These are phyloP conservation scores for Pangasius krempfi DNA, from an alignment of 2,797 vertebrate genomes.

Conservation along the genomic window DNA sequence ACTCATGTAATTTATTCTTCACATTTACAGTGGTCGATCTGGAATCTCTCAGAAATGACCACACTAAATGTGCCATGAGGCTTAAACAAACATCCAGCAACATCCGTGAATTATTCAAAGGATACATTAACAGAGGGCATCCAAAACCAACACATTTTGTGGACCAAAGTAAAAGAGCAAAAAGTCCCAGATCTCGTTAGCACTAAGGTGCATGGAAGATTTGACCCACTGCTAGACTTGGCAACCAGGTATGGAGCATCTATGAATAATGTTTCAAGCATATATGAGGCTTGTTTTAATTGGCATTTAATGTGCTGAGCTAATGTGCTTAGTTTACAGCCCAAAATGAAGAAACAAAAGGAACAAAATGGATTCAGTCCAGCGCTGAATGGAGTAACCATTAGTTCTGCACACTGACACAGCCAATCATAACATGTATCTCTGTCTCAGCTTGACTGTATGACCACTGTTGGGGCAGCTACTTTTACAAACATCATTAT, in stretches of 20 bases:
- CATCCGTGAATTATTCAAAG: slow-evolving; percentile 43
- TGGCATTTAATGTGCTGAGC: slow-evolving; percentile 57
- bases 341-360: slow-evolving; percentile 21
- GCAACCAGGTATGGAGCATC: slow-evolving; percentile 14
- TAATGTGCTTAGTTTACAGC: slow-evolving; percentile 51
- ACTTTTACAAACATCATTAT: slow-evolving; percentile 47
- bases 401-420: slow-evolving; percentile 50
- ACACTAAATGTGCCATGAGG: slow-evolving; percentile 28
- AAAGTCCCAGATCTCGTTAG: slow-evolving; percentile 7
- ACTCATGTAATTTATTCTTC: slow-evolving; percentile 38
- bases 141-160: slow-evolving; percentile 25
- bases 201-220: slow-evolving; percentile 11
- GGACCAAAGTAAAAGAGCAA: slow-evolving; percentile 9
- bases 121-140: slow-evolving; percentile 6
- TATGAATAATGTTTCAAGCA: slow-evolving; percentile 37
- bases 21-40: slow-evolving; percentile 45
- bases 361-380: slow-evolving; percentile 57
- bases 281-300: slow-evolving; percentile 50
- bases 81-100: slow-evolving; percentile 41
- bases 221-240: slow-evolving; percentile 24
- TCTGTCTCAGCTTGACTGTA: slow-evolving; percentile 57
- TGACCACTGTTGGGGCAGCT: slow-evolving; percentile 61
- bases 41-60: slow-evolving; percentile 36
- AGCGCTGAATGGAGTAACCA: slow-evolving; percentile 43
- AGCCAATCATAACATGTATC: slow-evolving; percentile 62